Conservation (phyloP, 2,888 invertebrate genomes). For the Macrophya annulata region DNA sequence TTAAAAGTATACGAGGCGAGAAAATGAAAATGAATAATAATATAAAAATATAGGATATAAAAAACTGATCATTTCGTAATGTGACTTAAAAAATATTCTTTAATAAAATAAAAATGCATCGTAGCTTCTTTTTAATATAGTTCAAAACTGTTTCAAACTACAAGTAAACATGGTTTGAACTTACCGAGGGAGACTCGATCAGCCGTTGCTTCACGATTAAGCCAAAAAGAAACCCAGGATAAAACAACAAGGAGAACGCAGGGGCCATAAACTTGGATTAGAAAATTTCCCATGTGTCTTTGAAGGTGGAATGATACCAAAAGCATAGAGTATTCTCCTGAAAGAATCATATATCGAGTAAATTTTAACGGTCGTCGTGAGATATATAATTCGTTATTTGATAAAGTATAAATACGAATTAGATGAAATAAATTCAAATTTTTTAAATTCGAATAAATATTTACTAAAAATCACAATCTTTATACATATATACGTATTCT, state of each 20-base stretch:
- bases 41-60: neutral
- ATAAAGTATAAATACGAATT: slow-evolving; percentile 4
- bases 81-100: neutral
- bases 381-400: neutral
- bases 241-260: slow-evolving; percentile 91
- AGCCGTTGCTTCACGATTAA: slow-evolving; percentile 92
- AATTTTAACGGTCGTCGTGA: slow-evolving; percentile 36
- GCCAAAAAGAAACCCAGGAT: slow-evolving; percentile 94
- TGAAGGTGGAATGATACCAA: slow-evolving; percentile 89
- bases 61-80: neutral
- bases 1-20: neutral
- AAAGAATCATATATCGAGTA: slow-evolving; percentile 65
- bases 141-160: neutral
- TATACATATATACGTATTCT: neutral
- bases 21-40: neutral
- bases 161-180: slow-evolving; percentile 46
- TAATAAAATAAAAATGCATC: neutral
- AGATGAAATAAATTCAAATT: slow-evolving; percentile 1
- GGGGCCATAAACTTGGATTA: slow-evolving; percentile 93
- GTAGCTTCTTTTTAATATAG: neutral
- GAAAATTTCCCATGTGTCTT: slow-evolving; percentile 92
- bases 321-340: slow-evolving; percentile 87
- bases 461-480: neutral
- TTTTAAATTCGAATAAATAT: neutral
- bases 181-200: slow-evolving; percentile 90